A percentile compares a stretch with the other conserved stretches of the same genome.
phyloP scores from a whole-genome alignment of 2,113 vertebrate genomes.

The Parotia lawesii region DNA sequence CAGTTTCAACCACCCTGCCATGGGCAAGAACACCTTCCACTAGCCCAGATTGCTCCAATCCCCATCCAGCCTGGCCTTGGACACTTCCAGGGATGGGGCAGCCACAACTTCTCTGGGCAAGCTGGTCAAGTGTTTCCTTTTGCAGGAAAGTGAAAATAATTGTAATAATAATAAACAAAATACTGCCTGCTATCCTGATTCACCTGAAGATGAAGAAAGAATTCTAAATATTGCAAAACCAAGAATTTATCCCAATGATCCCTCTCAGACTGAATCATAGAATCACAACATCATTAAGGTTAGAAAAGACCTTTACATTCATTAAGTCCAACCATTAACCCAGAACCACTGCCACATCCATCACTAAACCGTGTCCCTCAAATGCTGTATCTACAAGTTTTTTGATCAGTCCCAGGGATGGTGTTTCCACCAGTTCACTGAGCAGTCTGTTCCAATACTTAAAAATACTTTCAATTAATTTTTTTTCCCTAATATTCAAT shows the following conservation, averaged over 20 bases:
- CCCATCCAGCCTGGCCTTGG: background rate
- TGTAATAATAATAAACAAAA: background rate
- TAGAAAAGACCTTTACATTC: background rate
- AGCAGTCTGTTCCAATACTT: background rate
- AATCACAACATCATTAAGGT: accelerated
- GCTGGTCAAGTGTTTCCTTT: accelerated
- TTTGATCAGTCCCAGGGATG: background rate
- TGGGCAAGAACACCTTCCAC: background rate
- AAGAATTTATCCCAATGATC: background rate
- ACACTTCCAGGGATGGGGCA: background rate
- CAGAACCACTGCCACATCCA: background rate
- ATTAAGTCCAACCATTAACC: background rate
- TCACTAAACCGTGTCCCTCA: accelerated
- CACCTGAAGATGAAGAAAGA: background rate
- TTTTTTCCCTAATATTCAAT: background rate
- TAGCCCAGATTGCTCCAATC: background rate
- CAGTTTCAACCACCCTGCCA: background rate
- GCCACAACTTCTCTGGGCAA: background rate
- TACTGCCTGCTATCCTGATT: background rate
- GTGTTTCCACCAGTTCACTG: background rate
- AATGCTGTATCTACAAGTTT: background rate
- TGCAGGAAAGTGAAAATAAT: background rate
- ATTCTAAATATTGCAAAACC: background rate
- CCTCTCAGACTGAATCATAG: background rate
- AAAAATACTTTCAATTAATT: background rate